Evolutionary conservation across 1,140 invertebrate species (phyloP).

Genomic region (Polyergus mexicanus): DNA sequence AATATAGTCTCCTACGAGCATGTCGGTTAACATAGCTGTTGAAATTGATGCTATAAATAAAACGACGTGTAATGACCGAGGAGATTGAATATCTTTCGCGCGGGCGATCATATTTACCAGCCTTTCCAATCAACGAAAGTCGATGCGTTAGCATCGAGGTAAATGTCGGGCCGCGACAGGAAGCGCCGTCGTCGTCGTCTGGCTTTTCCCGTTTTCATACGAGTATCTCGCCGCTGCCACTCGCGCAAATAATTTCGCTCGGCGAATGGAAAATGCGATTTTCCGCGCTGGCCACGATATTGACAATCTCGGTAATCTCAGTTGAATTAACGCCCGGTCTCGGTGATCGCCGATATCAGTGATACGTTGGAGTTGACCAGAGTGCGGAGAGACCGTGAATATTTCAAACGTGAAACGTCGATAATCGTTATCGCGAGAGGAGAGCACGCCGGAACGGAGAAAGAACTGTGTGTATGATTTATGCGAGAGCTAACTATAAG

Average conservation of each 20-base stretch:
- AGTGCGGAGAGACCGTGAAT: slow-evolving; percentile 36
- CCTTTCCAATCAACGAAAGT: slow-evolving; percentile 53
- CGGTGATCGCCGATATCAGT: slow-evolving; percentile 33
- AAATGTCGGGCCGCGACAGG: slow-evolving; percentile 45
- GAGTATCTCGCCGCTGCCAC: background rate
- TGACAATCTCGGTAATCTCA: slow-evolving; percentile 29
- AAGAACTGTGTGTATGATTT: slow-evolving; percentile 28
- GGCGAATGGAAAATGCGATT: slow-evolving; percentile 40
- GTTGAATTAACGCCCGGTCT: slow-evolving; percentile 27
- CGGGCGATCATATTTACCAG: slow-evolving; percentile 27
- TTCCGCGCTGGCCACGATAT: slow-evolving; percentile 41
- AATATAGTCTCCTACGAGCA: slow-evolving; percentile 28
- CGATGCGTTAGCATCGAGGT: slow-evolving; percentile 51
- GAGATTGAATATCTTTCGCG: slow-evolving; percentile 37
- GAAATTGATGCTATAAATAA: slow-evolving; percentile 43
- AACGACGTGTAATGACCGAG: slow-evolving; percentile 24
- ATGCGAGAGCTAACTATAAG: background rate
- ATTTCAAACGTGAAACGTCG: slow-evolving; percentile 65
- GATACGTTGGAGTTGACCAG: background rate
- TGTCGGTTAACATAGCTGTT: slow-evolving; percentile 39
- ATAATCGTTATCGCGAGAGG: slow-evolving; percentile 66
- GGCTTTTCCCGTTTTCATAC: slow-evolving; percentile 19
- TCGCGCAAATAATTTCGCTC: slow-evolving; percentile 36
- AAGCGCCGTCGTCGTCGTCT: slow-evolving; percentile 46
- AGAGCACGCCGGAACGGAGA: background rate